Evolutionary conservation across 1,140 invertebrate genomes (phyloP).

Genomic region (Pristionchus pacificus): DNA sequence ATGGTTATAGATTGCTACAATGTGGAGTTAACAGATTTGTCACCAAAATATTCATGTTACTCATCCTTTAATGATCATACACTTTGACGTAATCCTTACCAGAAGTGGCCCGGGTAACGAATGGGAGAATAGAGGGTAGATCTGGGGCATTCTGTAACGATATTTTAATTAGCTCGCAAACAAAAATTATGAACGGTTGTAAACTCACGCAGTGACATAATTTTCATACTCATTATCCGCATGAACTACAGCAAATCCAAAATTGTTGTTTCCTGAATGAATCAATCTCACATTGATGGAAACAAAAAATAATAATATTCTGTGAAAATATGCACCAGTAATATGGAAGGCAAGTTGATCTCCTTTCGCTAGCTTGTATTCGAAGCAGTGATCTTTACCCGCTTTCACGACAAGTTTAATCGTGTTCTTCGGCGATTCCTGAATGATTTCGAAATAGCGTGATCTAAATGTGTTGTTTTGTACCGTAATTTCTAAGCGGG

Average conservation of each 20-base stretch:
- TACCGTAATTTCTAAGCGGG: background rate
- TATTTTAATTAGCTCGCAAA: too few species aligned
- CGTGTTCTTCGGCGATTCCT: background rate
- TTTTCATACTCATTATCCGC: background rate
- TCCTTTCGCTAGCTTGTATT: background rate
- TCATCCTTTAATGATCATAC: too few species aligned
- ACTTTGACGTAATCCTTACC: too few species aligned
- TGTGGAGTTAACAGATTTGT: too few species aligned
- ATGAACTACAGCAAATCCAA: background rate
- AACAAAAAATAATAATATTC: background rate
- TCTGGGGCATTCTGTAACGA: slow-evolving; percentile 22
- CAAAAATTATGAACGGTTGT: background rate
- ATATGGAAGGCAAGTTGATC: background rate
- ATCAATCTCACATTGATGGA: background rate
- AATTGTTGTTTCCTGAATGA: background rate
- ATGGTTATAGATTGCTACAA: slow-evolving; percentile 7
- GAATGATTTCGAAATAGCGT: background rate
- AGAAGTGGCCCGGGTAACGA: slow-evolving; percentile 26
- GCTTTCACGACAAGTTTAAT: background rate
- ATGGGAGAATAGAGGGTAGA: slow-evolving; percentile 18
- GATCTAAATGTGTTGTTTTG: background rate
- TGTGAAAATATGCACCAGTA: too few species aligned
- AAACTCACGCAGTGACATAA: background rate
- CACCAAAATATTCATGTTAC: too few species aligned
- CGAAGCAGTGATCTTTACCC: background rate